Percentiles rank a stretch among this genome's conserved stretches.
These are phyloP conservation scores for Papilio xuthus DNA, from an alignment of 1,140 invertebrate genomes.

Conservation along the genomic window DNA sequence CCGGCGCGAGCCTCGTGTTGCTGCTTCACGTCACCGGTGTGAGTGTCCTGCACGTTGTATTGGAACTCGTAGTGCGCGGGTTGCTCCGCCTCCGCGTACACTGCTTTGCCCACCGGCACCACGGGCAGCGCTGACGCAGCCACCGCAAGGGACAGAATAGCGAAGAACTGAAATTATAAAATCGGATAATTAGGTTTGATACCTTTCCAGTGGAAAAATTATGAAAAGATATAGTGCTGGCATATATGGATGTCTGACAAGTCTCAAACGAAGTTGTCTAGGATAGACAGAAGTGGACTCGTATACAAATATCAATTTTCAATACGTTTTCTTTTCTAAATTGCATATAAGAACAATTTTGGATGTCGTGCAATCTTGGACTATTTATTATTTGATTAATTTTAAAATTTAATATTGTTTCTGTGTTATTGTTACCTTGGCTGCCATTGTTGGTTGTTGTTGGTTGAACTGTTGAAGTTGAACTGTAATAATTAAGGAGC, in stretches of 20 bases:
- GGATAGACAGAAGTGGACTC: neutral
- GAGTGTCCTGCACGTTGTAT: slow-evolving; percentile 85
- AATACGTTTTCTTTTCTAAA: neutral
- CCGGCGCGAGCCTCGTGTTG: slow-evolving; percentile 74
- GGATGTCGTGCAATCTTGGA: too few relatives aligned
- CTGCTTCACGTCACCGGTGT: slow-evolving; percentile 76
- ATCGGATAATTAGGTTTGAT: slow-evolving; percentile 28
- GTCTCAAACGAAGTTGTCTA: neutral
- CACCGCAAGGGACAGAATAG: slow-evolving; percentile 59
- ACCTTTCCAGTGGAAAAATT: neutral
- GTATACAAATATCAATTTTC: neutral
- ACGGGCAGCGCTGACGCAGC: slow-evolving; percentile 58
- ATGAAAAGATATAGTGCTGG: too few relatives aligned
- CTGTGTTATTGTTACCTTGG: slow-evolving; percentile 51
- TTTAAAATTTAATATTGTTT: slow-evolving; percentile 4
- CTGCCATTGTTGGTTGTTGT: slow-evolving; percentile 55
- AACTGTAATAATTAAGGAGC: slow-evolving; percentile 2
- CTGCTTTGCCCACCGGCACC: slow-evolving; percentile 58
- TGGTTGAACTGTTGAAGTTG: slow-evolving; percentile 20
- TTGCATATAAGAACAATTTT: neutral
- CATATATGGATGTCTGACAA: too few relatives aligned
- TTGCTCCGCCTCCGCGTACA: slow-evolving; percentile 75
- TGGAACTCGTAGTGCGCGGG: slow-evolving; percentile 85
- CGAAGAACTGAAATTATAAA: slow-evolving; percentile 57
- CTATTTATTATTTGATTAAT: too few relatives aligned